Base-by-base conservation (phyloP, 1,140 invertebrate species). In the Choristoneura fumiferana region DNA sequence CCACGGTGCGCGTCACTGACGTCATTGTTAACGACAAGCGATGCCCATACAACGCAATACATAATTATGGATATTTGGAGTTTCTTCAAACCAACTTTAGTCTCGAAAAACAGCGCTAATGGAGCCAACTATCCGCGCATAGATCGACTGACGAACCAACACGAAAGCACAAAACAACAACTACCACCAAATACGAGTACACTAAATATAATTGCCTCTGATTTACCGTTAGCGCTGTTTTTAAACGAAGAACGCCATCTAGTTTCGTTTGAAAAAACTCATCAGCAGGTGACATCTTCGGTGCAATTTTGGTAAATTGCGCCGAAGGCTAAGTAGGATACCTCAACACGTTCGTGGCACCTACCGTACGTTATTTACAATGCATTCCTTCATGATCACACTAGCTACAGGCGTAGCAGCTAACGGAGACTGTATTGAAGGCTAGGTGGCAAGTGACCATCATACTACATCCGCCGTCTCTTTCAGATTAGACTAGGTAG, bases 341-440 rank as follows among this genome's bases (percentile, higher is more conserved):
- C 61, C 66, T 74, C 70, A 84, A 81, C 76, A 82, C 75, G 22
- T 68, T 49, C 22, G 69, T 71, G 75, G 72, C 56, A 65, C 79
- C 81, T 85, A 86, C 81, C 81, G 78, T 81, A 80, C 65, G 76
- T 86, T 88, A 88, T 88, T 83, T 88, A 88, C 85, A 88, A 78
- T 73, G 85, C 85, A 88, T 85, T 86, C 82, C 73, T 74, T 45
- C 56, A 73, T 78, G 73, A 71, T 73, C 78, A 76, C 76, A 80
- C 71, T 71, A 61, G 62, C 73, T 71, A 57, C n/a, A 29, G 18
- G 33, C n/a, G 12, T 49, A 18, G 10, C 8, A 3, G 22, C 6
- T 29, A 29, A 29, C 22, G 2, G 22, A 29, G 22, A 6, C 22
- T 29, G 22, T 29, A 29, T 6, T 29, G 22, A 29, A 29, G n/a